Base-by-base conservation (phyloP, 2,113 vertebrate species). In the Sigmodon hispidus region DNA sequence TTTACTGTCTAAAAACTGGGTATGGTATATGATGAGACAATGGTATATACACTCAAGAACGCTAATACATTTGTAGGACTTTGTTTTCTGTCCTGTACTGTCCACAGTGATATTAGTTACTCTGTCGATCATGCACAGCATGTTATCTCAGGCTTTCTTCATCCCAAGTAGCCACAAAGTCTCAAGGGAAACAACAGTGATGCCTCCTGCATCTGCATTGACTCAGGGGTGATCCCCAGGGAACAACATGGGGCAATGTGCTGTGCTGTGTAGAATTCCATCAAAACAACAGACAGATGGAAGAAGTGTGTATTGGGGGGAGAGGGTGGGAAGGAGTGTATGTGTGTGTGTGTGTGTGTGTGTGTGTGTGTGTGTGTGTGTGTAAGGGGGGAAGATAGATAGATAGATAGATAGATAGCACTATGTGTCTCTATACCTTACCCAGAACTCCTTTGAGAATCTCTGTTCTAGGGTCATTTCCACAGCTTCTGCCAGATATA, bases 131-230 rank as follows among this genome's bases (percentile, higher is more conserved):
- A 86, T 8, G 70, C 52, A 80, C 22, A 83, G 10, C 24, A 59
- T 90, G 91, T 90, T 85, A 45, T 90, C 31, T 50, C 52, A 59
- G 70, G 70, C 43, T 94, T 69, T 89, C 48, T 31, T 84, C n/a
- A 24, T 59, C 31, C 69, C 2, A 52, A 61, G 45, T 36, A 87
- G 80, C 24, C 55, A 48, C 5, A 76, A 75, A n/a, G n/a, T 77
- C 83, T 87, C 61, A 8, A 72, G 52, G 80, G 77, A 91, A 76
- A 72, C 13, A 43, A 24, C 70, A 83, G 67, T 65, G 40, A 88
- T 9, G 50, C 34, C 0, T 9, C n/a, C 59, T 95, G 48, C 19
- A 31, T 90, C 45, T 19, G 36, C 15, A 17, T 0, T 87, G 81
- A 57, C 31, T 76, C 86, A 36, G 72, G 65, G 24, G 63, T 45